A percentile compares a stretch with the other conserved stretches of the same genome.
phyloP scores from a whole-genome alignment of 1,140 invertebrate genomes.

The Drosophila varians region DNA sequence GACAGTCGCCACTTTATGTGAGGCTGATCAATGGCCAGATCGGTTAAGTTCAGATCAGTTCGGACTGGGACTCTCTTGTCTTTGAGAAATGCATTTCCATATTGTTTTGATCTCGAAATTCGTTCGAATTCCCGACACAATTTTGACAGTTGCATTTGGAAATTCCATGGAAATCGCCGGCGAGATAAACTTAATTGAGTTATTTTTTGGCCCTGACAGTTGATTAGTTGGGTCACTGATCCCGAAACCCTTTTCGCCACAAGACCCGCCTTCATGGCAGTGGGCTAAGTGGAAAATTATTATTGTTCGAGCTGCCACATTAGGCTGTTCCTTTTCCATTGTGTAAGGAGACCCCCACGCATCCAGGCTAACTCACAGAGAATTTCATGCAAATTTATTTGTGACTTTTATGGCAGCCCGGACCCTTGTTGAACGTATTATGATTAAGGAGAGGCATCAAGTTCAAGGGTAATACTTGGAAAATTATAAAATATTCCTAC shows the following conservation, averaged over 20 bases:
- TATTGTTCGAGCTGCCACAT: slow-evolving; percentile 69
- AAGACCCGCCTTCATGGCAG: slow-evolving; percentile 12
- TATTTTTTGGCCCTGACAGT: slow-evolving; percentile 68
- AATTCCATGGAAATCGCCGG: slow-evolving; percentile 63
- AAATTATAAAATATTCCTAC: neutral
- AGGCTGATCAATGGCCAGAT: slow-evolving; percentile 70
- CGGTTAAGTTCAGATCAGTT: slow-evolving; percentile 22
- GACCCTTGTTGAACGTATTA: slow-evolving; percentile 10
- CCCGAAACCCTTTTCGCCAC: neutral
- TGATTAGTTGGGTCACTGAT: slow-evolving; percentile 68
- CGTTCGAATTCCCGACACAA: slow-evolving; percentile 73
- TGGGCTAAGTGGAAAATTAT: slow-evolving; percentile 76
- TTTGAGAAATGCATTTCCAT: slow-evolving; percentile 76
- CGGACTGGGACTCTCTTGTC: slow-evolving; percentile 36
- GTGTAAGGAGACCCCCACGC: slow-evolving; percentile 59
- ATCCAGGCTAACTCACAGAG: slow-evolving; percentile 6
- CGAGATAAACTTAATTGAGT: slow-evolving; percentile 78
- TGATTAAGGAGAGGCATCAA: neutral
- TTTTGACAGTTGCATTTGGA: slow-evolving; percentile 78
- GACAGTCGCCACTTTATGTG: slow-evolving; percentile 80
- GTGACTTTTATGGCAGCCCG: slow-evolving; percentile 6
- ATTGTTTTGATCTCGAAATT: slow-evolving; percentile 79
- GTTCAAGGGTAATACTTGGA: neutral
- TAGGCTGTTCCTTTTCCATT: slow-evolving; percentile 57
- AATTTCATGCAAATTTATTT: slow-evolving; percentile 57